Conservation (phyloP, 2,888 invertebrate genomes). For the Fragum sueziense region DNA sequence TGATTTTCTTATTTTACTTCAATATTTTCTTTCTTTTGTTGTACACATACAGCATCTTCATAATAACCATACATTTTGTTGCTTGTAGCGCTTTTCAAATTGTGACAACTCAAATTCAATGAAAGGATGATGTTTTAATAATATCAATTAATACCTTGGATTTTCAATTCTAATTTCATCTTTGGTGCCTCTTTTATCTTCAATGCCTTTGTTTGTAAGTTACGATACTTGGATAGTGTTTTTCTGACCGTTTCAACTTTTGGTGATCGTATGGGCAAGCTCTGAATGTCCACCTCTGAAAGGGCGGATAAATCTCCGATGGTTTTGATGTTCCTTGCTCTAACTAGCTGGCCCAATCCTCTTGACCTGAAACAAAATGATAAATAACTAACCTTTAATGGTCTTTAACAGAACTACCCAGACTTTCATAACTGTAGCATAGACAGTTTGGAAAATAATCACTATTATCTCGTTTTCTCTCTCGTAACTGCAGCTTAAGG, state of each 20-base stretch:
- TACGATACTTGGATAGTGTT: constrained; percentile 64
- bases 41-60: background rate
- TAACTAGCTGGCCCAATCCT: constrained; percentile 76
- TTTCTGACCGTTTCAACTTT: constrained; percentile 73
- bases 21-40: background rate
- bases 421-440: too few species aligned
- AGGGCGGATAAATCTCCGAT: constrained; percentile 76
- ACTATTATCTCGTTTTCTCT: too few species aligned
- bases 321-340: constrained; percentile 76
- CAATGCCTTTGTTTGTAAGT: background rate
- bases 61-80: background rate
- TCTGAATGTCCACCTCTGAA: constrained; percentile 76
- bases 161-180: background rate
- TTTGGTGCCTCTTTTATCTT: background rate
- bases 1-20: background rate
- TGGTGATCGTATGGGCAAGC: constrained; percentile 77
- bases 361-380: constrained; percentile 68
- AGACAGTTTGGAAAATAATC: too few species aligned
- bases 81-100: background rate
- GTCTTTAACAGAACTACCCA: too few species aligned
- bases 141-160: background rate
- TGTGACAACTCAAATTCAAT: background rate
- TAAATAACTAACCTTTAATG: too few species aligned
- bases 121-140: background rate
- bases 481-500: too few species aligned